Evolutionary conservation across 2,888 invertebrate genomes (phyloP).

Genomic region (Melipona bicolor): DNA sequence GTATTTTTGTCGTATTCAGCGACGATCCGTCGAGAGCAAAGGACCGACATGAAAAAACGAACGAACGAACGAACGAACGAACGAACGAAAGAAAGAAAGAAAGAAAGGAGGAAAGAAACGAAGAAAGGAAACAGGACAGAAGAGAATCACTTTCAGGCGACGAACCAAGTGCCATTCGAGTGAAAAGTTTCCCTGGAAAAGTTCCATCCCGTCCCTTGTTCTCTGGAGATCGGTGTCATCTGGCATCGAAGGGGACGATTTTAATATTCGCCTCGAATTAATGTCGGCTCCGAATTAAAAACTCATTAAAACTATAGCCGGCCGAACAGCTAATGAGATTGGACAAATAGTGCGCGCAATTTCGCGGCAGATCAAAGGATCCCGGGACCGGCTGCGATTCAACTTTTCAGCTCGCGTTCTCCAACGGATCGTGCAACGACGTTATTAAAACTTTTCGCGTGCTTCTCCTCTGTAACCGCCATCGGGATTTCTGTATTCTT

Average conservation of each 20-base stretch:
- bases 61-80: too few relatives aligned
- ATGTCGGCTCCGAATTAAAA: conserved; percentile 35
- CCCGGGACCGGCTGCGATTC: conserved; percentile 5
- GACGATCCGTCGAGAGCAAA: background rate
- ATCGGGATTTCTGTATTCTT: background rate
- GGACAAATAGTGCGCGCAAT: conserved; percentile 26
- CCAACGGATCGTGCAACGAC: background rate
- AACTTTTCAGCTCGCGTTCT: conserved; percentile 23
- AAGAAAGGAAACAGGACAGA: background rate
- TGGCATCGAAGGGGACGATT: conserved; percentile 6
- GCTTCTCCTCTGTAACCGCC: background rate
- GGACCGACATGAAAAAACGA: background rate
- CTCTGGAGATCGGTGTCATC: background rate
- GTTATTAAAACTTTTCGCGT: conserved; percentile 42
- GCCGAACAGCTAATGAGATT: conserved; percentile 12
- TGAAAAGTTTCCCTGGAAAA: conserved; percentile 16
- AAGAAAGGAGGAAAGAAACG: background rate
- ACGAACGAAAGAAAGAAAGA: background rate
- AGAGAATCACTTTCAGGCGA: conserved; percentile 10
- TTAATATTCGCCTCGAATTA: conserved; percentile 35
- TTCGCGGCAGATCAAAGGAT: conserved; percentile 35
- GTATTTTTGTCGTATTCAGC: conserved; percentile 28
- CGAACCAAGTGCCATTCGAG: conserved; percentile 4
- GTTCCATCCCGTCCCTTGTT: background rate
- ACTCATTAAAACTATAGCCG: conserved; percentile 38